phyloP scores from a whole-genome alignment of 2,797 vertebrate species.

The Rachycentron canadum region DNA sequence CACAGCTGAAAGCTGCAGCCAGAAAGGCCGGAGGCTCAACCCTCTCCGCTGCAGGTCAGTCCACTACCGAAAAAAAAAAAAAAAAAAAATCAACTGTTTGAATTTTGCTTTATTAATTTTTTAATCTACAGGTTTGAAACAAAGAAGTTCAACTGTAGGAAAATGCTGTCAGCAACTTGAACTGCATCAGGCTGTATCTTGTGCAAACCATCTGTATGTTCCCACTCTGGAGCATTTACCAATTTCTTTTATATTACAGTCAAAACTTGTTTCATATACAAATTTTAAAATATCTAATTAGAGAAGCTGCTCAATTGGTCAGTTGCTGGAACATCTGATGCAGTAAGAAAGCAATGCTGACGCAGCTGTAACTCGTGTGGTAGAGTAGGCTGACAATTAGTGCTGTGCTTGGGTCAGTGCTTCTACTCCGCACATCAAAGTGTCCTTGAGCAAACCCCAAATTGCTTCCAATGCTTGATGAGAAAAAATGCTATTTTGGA shows the following conservation, averaged over 20 bases:
- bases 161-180: background rate
- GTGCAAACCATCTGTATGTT: background rate
- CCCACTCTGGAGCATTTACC: background rate
- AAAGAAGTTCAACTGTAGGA: background rate
- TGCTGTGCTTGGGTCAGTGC: background rate
- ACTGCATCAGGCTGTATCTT: background rate
- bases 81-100: background rate
- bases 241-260: background rate
- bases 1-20: constrained; percentile 78
- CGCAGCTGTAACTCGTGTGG: background rate
- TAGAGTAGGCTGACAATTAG: background rate
- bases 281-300: background rate
- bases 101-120: background rate
- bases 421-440: background rate
- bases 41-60: constrained; percentile 84
- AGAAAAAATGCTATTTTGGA: background rate
- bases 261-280: background rate
- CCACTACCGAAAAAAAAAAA: background rate
- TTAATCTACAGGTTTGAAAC: background rate
- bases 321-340: background rate
- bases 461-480: constrained; percentile 1
- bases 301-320: background rate
- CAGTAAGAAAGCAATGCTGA: background rate
- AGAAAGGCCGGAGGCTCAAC: constrained; percentile 79
- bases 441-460: background rate